phyloP scores from a whole-genome alignment of 2,113 vertebrate species.

The Ctenodactylus gundi region DNA sequence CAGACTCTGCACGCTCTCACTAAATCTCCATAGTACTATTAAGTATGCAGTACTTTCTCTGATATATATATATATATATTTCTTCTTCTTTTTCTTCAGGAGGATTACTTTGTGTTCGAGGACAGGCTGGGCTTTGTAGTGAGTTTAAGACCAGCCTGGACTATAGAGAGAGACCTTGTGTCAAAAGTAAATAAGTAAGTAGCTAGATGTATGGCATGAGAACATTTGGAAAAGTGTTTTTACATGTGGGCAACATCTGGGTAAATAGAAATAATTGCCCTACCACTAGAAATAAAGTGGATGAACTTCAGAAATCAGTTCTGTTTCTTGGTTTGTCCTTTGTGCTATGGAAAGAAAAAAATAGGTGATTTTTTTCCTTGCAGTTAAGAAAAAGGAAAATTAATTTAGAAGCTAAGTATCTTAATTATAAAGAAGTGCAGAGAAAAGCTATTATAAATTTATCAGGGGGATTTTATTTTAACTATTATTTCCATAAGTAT shows the following conservation, averaged over 20 bases:
- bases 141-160: no score
- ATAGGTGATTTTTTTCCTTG: background rate
- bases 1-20: background rate
- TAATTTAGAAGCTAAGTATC: background rate
- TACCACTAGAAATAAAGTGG: conserved; percentile 19
- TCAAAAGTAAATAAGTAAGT: no score
- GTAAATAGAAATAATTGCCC: background rate
- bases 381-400: background rate
- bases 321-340: background rate
- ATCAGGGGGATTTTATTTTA: background rate
- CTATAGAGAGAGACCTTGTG: no score
- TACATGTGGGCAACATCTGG: background rate
- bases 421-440: background rate
- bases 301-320: conserved; percentile 14
- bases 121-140: no score
- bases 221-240: conserved; percentile 19
- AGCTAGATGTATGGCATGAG: background rate
- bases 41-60: background rate
- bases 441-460: background rate
- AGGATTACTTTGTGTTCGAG: no score
- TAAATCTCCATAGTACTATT: background rate
- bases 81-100: no score
- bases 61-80: no score
- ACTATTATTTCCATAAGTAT: background rate
- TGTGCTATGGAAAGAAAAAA: background rate